Evolutionary conservation across 2,888 invertebrate genomes (phyloP), one percentile per base, ranked within the genome.

Genomic region (Spisula subtruncata): DNA sequence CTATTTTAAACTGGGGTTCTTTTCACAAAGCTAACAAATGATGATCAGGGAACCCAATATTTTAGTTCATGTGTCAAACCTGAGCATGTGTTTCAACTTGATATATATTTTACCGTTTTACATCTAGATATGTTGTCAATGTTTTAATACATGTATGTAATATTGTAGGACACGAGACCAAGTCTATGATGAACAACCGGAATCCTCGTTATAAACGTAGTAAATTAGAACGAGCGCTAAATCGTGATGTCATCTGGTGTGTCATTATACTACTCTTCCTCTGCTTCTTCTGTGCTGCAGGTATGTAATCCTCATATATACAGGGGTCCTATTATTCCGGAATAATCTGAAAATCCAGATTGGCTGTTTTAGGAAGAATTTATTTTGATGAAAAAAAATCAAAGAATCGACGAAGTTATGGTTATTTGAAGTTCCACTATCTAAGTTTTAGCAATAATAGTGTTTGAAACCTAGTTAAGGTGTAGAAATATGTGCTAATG

Each of bases 141-240:
- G 12, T 25, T 66, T 66, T 66, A 66, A 66, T 25, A 66, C n/a
- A n/a, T 66, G 6, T 25, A 25, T 66, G n/a, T 10, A 25, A 0
- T 25, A 25, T 94, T 96, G 54, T 96, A 97, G 98, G 99, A 89
- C 99, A 99, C 97, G 99, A 99, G 97, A 99, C 99, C 25, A 99
- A 99, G 97, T 98, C 99, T 29, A 98, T 99, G 98, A 97, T 99
- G 92, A 99, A 99, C 97, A 99, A 99, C 97, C 98, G 99, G 93
- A 99, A 99, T 79, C 99, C 99, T 89, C 98, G 99, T 81, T 98
- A 98, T 97, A 99, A 99, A 97, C 98, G 99, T 94, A 99, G 99
- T 86, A 98, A 98, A 92, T 97, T 99, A 94, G 99, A 99, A 97
- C 98, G 98, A 93, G 98, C 98, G 97, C 99, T 99, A 98, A 99